Evolutionary conservation across 92 coral and sea anemone species (phyloP), one percentile per base, ranked within the genome.

Genomic region (Bergia puertoricense): DNA sequence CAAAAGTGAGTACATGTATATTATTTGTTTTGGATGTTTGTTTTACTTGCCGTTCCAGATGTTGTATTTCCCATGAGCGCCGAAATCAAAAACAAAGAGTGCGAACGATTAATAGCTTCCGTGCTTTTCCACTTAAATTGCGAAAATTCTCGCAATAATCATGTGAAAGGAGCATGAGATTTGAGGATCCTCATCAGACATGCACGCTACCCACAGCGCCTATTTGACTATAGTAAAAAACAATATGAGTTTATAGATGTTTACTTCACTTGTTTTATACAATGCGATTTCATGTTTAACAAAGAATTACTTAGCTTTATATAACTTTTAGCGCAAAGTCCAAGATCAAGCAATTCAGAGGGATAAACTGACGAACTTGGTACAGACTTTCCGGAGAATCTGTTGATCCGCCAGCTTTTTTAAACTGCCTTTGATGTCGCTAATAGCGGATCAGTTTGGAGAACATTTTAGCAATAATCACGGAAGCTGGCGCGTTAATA

Each of bases 401-500:
- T 16, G 38, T 40, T 76, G 30, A 40, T 20, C 80, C 23, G 54
- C 23, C 51, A 40, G 46, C 44, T 76, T 41, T 30, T 13, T 42
- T 51, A 75, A 6, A 22, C 76, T 83, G 23, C 38, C 66, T 82
- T n/a, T 67, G 48, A 68, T 37, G 15, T 15, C 44, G 45, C 75
- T 69, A 84, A 30, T 45, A 30, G 66, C 66, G 78, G 65, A 69
- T 54, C 59, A 54, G 59, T 59, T 81, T 13, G 14, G 54, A 23
- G 85, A n/a, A 59, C 85, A 81, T 59, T 81, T 84, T 69, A 44
- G 45, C 87, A 36, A 48, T 84, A 46, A 84, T 84, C 43, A 38
- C 68, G 79, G 87, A 84, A 84, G 79, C 44, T 72, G 37, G 20
- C 8, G 8, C 15, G 45, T 9, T 69, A 71, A 68, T 83, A 40